phyloP scores from a whole-genome alignment of 2,797 vertebrate species.

The Phyllotis vaccarum region DNA sequence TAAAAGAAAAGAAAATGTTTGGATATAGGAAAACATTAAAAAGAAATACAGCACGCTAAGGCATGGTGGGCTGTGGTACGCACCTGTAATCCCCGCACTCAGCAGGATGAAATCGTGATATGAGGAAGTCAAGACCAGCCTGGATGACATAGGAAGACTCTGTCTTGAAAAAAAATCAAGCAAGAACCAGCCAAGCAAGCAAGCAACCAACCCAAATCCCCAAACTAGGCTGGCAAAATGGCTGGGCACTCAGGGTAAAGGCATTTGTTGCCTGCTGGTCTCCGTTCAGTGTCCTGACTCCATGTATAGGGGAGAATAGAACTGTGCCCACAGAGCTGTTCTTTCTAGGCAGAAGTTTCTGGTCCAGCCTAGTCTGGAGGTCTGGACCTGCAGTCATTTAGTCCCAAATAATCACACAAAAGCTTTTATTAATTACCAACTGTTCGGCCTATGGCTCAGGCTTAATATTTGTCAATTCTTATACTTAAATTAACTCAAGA shows the following conservation, averaged over 20 bases:
- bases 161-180: background rate
- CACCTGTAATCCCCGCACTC: background rate
- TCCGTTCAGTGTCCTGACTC: background rate
- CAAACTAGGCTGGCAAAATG: background rate
- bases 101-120: accelerated
- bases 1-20: conserved; percentile 1
- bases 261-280: no score
- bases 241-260: background rate
- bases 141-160: background rate
- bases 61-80: no score
- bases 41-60: background rate
- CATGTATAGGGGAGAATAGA: no score
- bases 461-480: no score
- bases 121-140: background rate
- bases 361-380: no score
- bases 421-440: no score
- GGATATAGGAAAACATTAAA: conserved; percentile 20
- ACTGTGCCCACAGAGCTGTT: background rate
- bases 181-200: background rate
- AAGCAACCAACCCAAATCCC: background rate
- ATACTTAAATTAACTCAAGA: no score
- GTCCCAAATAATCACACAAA: no score
- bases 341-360: no score
- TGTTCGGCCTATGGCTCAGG: no score
- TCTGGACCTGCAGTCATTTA: no score